A percentile compares a stretch with the other conserved stretches of the same genome.
phyloP scores from a whole-genome alignment of 1,140 invertebrate species.

The Bathynomus jamesi region DNA sequence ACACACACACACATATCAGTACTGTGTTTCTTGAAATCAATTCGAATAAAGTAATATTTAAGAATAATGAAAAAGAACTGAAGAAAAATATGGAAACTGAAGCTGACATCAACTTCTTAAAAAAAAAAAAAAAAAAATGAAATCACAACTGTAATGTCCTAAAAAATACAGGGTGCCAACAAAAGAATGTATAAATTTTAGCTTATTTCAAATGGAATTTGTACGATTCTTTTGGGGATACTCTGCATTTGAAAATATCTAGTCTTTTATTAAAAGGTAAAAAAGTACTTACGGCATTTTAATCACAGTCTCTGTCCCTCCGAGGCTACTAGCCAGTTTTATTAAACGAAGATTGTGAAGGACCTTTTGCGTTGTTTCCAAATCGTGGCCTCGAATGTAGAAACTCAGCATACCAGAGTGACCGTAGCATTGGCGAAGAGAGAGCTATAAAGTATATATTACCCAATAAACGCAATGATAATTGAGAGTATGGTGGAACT shows the following conservation, averaged over 20 bases:
- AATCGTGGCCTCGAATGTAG: conserved; percentile 73
- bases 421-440: conserved; percentile 73
- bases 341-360: background rate
- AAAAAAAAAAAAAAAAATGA: no score
- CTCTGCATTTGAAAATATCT: background rate
- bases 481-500: background rate
- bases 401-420: conserved; percentile 90
- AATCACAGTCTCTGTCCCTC: background rate
- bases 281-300: background rate
- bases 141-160: background rate
- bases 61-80: no score
- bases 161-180: background rate
- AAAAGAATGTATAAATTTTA: background rate
- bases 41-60: no score
- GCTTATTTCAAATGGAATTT: background rate
- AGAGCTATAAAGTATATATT: conserved; percentile 45
- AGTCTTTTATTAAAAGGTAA: no score
- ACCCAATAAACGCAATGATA: background rate
- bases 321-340: background rate
- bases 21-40: no score
- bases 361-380: conserved; percentile 44
- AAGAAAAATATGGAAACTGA: background rate
- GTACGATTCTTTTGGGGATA: background rate
- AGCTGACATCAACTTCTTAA: no score
- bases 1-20: no score